A percentile compares a stretch with the other conserved stretches of the same genome.
Conservation (phyloP, 2,888 invertebrate species). For the Norana najaformis region DNA sequence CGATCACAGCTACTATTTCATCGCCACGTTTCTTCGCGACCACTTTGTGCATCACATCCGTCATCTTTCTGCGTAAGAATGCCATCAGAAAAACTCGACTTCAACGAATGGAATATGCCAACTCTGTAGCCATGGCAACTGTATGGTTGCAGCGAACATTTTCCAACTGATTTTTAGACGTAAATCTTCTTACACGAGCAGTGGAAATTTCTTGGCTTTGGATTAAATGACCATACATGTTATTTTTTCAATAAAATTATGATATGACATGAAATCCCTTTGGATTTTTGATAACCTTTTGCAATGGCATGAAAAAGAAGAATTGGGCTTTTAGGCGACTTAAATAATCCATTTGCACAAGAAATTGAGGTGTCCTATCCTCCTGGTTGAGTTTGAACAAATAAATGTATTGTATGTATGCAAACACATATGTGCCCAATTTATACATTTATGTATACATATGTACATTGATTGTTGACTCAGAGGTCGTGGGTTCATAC, state of each 20-base stretch:
- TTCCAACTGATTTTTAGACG: neutral
- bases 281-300: neutral
- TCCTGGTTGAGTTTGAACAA: too few species aligned
- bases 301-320: neutral
- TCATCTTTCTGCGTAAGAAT: constrained; percentile 65
- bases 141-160: neutral
- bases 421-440: too few species aligned
- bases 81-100: neutral
- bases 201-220: neutral
- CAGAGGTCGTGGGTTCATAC: too few species aligned
- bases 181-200: too few species aligned
- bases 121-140: neutral
- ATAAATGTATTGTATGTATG: too few species aligned
- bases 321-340: too few species aligned
- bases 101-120: too few species aligned
- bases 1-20: constrained; percentile 92
- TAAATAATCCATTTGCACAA: too few species aligned
- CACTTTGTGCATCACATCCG: constrained; percentile 88
- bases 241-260: neutral
- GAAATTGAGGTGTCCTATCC: too few species aligned
- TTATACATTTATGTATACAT: too few species aligned
- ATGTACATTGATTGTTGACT: too few species aligned
- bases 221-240: neutral
- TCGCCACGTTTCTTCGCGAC: constrained; percentile 86
- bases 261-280: neutral